Evolutionary conservation across 1,140 invertebrate species (phyloP).

Genomic region (Drosophila lacertosa): DNA sequence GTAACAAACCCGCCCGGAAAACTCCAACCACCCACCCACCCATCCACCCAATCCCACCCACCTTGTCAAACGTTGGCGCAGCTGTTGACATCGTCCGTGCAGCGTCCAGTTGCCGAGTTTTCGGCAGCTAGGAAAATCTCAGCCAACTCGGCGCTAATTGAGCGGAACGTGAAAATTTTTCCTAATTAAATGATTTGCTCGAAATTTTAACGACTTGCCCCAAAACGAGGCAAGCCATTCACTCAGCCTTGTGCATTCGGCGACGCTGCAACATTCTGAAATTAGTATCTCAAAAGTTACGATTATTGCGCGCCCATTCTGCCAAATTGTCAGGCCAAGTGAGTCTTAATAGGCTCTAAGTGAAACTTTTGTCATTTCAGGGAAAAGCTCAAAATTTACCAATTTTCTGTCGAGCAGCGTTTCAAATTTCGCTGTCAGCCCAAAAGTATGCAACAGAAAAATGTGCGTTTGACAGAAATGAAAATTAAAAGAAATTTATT

Average conservation of each 20-base stretch:
- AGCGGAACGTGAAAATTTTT: slow-evolving; percentile 82
- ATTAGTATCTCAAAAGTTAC: slow-evolving; percentile 78
- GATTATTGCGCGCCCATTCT: slow-evolving; percentile 52
- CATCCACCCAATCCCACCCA: not conserved
- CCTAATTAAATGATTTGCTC: slow-evolving; percentile 76
- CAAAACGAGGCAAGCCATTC: slow-evolving; percentile 22
- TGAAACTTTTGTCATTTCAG: slow-evolving; percentile 33
- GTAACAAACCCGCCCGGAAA: too few species aligned
- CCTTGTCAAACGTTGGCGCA: slow-evolving; percentile 28
- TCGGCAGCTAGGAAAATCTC: slow-evolving; percentile 20
- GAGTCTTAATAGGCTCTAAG: slow-evolving; percentile 69
- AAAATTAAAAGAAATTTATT: slow-evolving; percentile 48
- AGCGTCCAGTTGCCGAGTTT: slow-evolving; percentile 52
- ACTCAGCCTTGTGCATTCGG: too few species aligned
- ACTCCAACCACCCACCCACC: not conserved
- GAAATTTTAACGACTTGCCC: slow-evolving; percentile 73
- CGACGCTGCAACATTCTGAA: slow-evolving; percentile 77
- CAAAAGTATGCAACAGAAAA: slow-evolving; percentile 37
- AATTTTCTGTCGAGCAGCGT: not conserved
- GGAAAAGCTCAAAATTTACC: slow-evolving; percentile 18
- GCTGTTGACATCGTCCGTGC: slow-evolving; percentile 74
- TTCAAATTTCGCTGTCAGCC: slow-evolving; percentile 26
- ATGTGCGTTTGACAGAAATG: slow-evolving; percentile 42
- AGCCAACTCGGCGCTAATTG: slow-evolving; percentile 62
- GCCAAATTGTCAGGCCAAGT: slow-evolving; percentile 56